Percentiles rank a stretch among this genome's conserved stretches.
These are phyloP conservation scores for Macrotus californicus DNA, from an alignment of 2,113 vertebrate species.

Conservation along the genomic window DNA sequence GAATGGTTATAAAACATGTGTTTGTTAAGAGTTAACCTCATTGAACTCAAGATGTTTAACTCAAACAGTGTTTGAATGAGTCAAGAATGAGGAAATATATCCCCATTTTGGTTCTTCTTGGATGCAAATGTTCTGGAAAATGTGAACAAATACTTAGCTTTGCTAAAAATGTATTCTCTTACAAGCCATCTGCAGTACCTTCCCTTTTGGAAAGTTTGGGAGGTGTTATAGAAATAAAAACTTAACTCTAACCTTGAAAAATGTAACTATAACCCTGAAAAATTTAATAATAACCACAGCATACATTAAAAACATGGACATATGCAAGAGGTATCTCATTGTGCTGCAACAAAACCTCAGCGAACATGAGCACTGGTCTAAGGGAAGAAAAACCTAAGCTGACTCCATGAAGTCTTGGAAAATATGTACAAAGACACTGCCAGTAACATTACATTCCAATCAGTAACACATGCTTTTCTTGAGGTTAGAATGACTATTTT, in stretches of 20 bases:
- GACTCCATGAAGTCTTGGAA: not conserved
- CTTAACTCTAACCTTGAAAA: not conserved
- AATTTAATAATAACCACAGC: not conserved
- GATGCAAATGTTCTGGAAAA: not conserved
- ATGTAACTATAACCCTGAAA: not conserved
- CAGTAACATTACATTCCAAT: slow-evolving; percentile 9
- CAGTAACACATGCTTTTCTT: slow-evolving; percentile 32
- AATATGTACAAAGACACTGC: not conserved
- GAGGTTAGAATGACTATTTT: slow-evolving; percentile 27
- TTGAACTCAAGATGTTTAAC: not conserved
- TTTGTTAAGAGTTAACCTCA: not conserved
- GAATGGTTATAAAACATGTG: slow-evolving; percentile 15
- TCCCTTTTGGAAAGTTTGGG: not conserved
- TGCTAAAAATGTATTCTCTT: not conserved
- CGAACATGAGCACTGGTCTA: not conserved
- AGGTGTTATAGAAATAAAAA: not conserved
- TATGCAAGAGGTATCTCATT: not conserved
- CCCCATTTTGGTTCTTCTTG: not conserved
- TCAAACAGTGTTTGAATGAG: not conserved
- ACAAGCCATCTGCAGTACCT: not conserved
- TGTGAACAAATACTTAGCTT: not conserved
- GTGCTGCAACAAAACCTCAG: not conserved
- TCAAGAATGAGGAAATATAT: not conserved
- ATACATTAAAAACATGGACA: not conserved
- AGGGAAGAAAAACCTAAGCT: not conserved